Conservation (phyloP, 2,888 invertebrate species). For the Thysanoteuthis rhombus region DNA sequence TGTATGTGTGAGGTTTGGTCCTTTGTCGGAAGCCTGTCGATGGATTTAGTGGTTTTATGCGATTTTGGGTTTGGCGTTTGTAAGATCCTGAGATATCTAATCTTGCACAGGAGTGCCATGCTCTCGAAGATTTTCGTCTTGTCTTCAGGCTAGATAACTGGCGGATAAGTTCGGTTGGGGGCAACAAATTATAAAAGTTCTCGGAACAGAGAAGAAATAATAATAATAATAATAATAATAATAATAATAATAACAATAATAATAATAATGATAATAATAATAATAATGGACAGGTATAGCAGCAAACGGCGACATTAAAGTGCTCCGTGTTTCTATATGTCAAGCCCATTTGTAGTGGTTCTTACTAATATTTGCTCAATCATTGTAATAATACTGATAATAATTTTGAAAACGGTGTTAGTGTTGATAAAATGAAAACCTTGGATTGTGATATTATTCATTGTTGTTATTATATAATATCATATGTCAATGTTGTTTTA, state of each 20-base stretch:
- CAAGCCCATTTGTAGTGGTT: background rate
- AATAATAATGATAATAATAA: background rate
- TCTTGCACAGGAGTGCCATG: background rate
- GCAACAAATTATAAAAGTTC: background rate
- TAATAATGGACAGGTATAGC: background rate
- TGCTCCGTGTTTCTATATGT: background rate
- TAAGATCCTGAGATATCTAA: background rate
- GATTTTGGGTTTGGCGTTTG: background rate
- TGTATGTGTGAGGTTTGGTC: background rate
- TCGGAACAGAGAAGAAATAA: background rate
- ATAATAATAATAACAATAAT: constrained; percentile 18
- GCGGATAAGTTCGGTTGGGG: background rate
- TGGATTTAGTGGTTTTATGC: background rate
- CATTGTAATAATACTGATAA: no score
- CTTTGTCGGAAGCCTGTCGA: background rate
- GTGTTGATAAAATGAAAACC: no score
- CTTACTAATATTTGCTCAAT: background rate
- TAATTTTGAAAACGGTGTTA: no score
- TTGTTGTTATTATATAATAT: background rate
- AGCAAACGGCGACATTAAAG: background rate
- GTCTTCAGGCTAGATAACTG: background rate
- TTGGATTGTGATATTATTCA: background rate
- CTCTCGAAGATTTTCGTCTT: background rate
- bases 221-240: constrained; percentile 25
- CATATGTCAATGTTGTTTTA: no score